Base-by-base conservation (phyloP, 1,140 invertebrate species). In the Drosophila erecta region DNA sequence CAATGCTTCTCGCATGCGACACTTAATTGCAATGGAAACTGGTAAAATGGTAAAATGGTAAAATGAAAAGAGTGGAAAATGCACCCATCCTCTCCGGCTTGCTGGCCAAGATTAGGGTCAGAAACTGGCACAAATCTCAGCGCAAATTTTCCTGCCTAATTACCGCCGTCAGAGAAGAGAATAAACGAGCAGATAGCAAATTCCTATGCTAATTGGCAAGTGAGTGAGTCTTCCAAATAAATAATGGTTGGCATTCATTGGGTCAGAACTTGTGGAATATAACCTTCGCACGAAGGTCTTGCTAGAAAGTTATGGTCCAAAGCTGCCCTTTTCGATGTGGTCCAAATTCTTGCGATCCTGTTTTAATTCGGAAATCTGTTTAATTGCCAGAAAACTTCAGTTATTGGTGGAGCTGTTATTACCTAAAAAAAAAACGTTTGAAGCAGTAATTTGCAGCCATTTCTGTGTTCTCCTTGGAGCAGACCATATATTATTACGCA, bases 21-120 rank as follows among this genome's bases (percentile, higher is more conserved):
- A 86, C 55, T 83, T 86, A 86, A 86, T 86, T 86, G 81, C 65
- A 59, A 78, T 74, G 56, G 58, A 69, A 50, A 33, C 15, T n/a
- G 6, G 8, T n/a, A 49, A 49, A 47, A 8, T n/a, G 0, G 24
- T 4, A 50, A 50, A 33, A 30, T n/a, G 14, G 4, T 27, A 50
- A 50, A 47, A 8, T n/a, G 1, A 24, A 47, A 47, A 47, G 22
- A 61, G 70, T 77, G 56, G 54, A 69, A 73, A 73, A 80, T 81
- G 74, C 70, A 53, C 46, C 35, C n/a, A 8, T 20, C 41, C 38
- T 20, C 15, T 55, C 51, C 59, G 57, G 64, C 33, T 73, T 55
- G 37, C 62, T 12, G 41, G 59, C 46, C 37, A 51, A 40, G 37
- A 55, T 64, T 64, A 53, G 33, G 71, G 37, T 41, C 67, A 71